Evolutionary conservation across 2,888 invertebrate species (phyloP).

Genomic region (Eupeodes luniger): DNA sequence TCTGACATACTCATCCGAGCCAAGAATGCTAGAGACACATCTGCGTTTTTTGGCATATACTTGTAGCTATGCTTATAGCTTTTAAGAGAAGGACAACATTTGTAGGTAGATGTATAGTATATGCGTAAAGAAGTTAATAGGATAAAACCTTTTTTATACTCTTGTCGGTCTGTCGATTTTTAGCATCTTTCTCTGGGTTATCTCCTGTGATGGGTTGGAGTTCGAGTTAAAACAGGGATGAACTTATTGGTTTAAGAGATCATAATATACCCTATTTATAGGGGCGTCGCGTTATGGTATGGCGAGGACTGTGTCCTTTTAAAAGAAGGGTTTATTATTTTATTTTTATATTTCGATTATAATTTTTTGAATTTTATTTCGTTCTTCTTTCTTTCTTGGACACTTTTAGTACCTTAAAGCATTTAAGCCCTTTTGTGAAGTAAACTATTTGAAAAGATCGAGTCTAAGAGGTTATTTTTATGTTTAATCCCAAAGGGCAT

Average conservation of each 20-base stretch:
- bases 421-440: no score
- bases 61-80: no score
- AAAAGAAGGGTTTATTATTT: neutral
- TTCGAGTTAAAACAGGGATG: conserved; percentile 2
- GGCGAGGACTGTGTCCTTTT: neutral
- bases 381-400: no score
- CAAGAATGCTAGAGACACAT: conserved; percentile 49
- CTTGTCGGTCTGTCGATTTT: conserved; percentile 55
- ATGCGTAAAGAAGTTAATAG: conserved; percentile 74
- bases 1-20: conserved; percentile 42
- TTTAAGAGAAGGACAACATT: conserved; percentile 19
- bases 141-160: conserved; percentile 66
- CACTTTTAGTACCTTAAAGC: no score
- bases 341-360: no score
- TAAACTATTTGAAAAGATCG: no score
- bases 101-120: neutral
- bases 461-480: no score
- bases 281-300: neutral
- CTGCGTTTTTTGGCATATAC: conserved; percentile 31
- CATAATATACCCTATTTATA: neutral
- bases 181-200: conserved; percentile 8
- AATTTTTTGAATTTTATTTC: no score
- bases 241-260: neutral
- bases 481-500: no score
- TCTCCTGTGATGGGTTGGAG: no score